A percentile compares a stretch with the other conserved stretches of the same genome.
phyloP scores from a whole-genome alignment of 2,888 invertebrate genomes.

The Metopia argyrocephala region DNA sequence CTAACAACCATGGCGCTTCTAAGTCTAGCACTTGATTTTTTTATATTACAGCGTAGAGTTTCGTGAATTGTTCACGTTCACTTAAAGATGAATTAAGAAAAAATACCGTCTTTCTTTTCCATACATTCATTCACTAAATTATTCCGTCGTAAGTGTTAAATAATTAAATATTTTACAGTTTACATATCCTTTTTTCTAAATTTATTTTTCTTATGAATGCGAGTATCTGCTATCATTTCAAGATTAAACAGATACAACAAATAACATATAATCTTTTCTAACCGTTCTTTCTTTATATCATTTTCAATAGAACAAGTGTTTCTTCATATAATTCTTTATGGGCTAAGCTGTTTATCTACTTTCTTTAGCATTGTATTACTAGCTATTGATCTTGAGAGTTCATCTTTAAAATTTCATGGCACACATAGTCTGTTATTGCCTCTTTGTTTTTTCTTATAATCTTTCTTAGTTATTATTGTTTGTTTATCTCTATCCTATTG shows the following conservation, averaged over 20 bases:
- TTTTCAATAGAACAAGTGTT: too few relatives aligned
- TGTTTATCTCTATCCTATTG: conserved; percentile 7
- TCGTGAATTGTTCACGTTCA: conserved; percentile 55
- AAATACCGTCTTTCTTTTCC: conserved; percentile 25
- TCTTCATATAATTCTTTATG: background rate
- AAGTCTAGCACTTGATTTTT: conserved; percentile 59
- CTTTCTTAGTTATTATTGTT: too few relatives aligned
- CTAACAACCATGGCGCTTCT: conserved; percentile 66
- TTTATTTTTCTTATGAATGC: too few relatives aligned
- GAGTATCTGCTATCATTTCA: too few relatives aligned
- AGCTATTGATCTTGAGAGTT: conserved; percentile 50
- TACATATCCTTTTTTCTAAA: too few relatives aligned
- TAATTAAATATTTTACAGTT: too few relatives aligned
- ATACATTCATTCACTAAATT: too few relatives aligned
- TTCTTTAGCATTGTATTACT: conserved; percentile 16
- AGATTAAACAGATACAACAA: too few relatives aligned
- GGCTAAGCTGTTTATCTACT: too few relatives aligned
- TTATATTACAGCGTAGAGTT: conserved; percentile 34
- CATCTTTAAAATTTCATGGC: conserved; percentile 62
- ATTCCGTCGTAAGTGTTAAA: too few relatives aligned
- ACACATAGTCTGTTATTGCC: conserved; percentile 44
- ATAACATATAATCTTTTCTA: too few relatives aligned
- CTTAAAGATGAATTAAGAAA: too few relatives aligned
- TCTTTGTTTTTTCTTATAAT: background rate
- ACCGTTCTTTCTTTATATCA: background rate